phyloP scores from a whole-genome alignment of 2,888 invertebrate genomes.

The Chymomyza caudatula region DNA sequence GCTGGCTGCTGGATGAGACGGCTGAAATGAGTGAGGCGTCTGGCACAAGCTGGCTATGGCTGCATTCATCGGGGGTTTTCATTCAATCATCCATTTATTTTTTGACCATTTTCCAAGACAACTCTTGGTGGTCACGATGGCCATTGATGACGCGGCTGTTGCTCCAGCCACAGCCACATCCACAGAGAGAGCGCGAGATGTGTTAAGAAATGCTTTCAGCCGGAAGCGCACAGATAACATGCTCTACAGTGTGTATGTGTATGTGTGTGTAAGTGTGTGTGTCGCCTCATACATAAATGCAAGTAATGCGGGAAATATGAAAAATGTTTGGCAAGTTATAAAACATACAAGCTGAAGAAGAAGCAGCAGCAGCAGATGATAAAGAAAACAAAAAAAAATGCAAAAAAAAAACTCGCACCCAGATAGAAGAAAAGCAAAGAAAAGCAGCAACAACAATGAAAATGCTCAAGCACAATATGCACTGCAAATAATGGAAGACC shows the following conservation, averaged over 20 bases:
- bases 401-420: constrained; percentile 10
- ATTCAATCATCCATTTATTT: constrained; percentile 72
- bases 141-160: constrained; percentile 43
- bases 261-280: constrained; percentile 29
- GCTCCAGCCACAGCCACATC: constrained; percentile 3
- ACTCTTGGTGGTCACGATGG: constrained; percentile 69
- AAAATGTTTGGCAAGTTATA: constrained; percentile 64
- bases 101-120: constrained; percentile 68
- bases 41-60: background rate
- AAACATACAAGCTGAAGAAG: constrained; percentile 40
- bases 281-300: constrained; percentile 66
- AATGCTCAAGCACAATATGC: constrained; percentile 29
- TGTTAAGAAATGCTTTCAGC: constrained; percentile 72
- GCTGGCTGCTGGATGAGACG: constrained; percentile 25
- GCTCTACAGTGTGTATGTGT: constrained; percentile 33
- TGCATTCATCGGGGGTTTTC: constrained; percentile 51
- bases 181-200: constrained; percentile 17
- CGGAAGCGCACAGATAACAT: constrained; percentile 74
- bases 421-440: constrained; percentile 21
- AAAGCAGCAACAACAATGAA: constrained; percentile 1
- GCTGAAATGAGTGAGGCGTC: background rate
- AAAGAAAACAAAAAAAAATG: constrained; percentile 2
- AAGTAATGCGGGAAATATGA: constrained; percentile 69
- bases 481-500: constrained; percentile 54
- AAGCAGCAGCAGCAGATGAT: constrained; percentile 22